Evolutionary conservation across 1,140 invertebrate genomes (phyloP), one percentile per base, ranked within the genome.

Genomic region (Hyphantria cunea): DNA sequence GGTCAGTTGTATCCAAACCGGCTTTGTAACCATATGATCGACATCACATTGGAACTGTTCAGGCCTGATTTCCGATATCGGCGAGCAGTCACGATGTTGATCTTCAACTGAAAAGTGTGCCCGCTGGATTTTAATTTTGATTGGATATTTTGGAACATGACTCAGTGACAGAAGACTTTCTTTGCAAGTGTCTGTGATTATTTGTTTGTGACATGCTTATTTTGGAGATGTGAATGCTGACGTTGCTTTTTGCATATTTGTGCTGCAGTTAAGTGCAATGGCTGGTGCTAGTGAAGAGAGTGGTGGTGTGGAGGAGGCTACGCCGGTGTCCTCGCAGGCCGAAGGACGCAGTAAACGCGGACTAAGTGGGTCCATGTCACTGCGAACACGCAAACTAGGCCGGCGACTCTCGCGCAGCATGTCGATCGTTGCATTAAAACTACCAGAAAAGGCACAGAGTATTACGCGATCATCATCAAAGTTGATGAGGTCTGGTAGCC

Each of bases 321-420:
- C 66, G n/a, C 59, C 70, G 0, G 58, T 31, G n/a, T 61, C 51
- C 47, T 53, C 63, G 9, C 41, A 6, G 6, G 61, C 61, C 10
- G 78, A 56, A 34, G 86, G 82, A 25, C 72, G 73, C 13, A 72
- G 76, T n/a, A 88, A 84, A 70, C 79, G 81, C 41, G 85, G 85
- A 0, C 70, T 87, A 48, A 83, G 83, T 60, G 84, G 87, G 39
- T 86, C 85, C 56, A 90, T 91, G 84, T 90, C 91, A 42, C 70
- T 91, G 72, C 82, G 86, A 55, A 87, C 90, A 56, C 86, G 84
- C 64, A 91, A 91, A 72, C 63, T 93, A 45, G 92, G 92, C 11
- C 80, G 92, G 53, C 84, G 91, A 41, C 79, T 93, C 31, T 92
- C 92, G 11, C 86, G 92, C 54, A 91, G 92, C 64, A 89, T 92